Evolutionary conservation across 2,113 vertebrate species (phyloP).

Genomic region (Crotalus tigris): DNA sequence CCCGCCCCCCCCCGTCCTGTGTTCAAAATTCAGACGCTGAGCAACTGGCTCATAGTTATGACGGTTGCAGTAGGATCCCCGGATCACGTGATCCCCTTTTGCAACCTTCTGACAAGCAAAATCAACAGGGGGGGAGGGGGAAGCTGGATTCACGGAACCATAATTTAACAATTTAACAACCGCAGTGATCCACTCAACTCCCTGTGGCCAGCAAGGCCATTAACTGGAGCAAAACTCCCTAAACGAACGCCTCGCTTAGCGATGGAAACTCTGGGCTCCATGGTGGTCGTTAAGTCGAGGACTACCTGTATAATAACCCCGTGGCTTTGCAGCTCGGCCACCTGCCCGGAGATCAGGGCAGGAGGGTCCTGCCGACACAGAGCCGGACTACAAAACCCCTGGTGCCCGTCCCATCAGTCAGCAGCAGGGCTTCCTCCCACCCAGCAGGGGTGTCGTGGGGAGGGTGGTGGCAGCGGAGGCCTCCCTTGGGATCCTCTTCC

Average conservation of each 20-base stretch:
- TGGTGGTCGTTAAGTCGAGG: background rate
- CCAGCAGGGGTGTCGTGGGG: background rate
- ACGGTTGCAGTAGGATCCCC: background rate
- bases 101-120: background rate
- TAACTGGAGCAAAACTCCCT: background rate
- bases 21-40: background rate
- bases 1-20: too few relatives aligned
- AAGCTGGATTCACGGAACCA: background rate
- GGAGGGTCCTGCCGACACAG: background rate
- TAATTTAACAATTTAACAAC: background rate
- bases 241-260: background rate
- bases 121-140: too few relatives aligned
- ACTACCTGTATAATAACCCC: background rate
- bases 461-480: background rate
- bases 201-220: background rate
- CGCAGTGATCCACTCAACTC: background rate
- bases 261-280: background rate
- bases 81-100: background rate
- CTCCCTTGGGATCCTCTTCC: too few relatives aligned
- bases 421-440: background rate
- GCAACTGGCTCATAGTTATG: background rate
- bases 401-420: background rate
- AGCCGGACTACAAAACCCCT: background rate
- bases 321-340: background rate
- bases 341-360: background rate